phyloP scores from a whole-genome alignment of 2,797 vertebrate species.

The Trachurus trachurus region DNA sequence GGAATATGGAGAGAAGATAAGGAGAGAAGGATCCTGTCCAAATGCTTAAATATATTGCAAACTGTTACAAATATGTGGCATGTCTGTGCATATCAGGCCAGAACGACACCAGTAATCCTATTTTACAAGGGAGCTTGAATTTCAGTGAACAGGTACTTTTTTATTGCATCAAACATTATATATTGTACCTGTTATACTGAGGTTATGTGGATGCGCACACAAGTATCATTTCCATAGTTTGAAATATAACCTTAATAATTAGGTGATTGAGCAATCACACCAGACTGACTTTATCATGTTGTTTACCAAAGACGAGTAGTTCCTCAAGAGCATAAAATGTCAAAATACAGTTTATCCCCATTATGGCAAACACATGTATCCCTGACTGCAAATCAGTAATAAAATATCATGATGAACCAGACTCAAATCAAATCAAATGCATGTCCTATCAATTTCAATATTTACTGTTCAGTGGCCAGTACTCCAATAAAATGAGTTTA shows the following conservation, averaged over 20 bases:
- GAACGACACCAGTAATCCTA: constrained; percentile 7
- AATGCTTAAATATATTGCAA: not conserved
- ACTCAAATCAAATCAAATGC: too few relatives aligned
- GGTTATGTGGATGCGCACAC: not conserved
- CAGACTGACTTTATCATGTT: not conserved
- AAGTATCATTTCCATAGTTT: not conserved
- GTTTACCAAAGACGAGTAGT: too few relatives aligned
- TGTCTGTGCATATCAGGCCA: not conserved
- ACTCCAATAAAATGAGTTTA: not conserved
- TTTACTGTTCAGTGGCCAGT: not conserved
- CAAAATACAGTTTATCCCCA: not conserved
- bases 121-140: constrained; percentile 6
- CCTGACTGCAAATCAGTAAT: too few relatives aligned
- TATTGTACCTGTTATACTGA: not conserved
- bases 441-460: not conserved
- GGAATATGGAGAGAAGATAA: not conserved
- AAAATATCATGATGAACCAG: too few relatives aligned
- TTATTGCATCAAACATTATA: not conserved
- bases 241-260: not conserved
- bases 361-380: not conserved
- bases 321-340: too few relatives aligned
- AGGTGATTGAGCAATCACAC: not conserved
- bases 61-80: constrained; percentile 23
- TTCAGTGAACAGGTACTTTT: not conserved
- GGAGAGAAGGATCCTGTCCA: not conserved